Percentiles rank a stretch among this genome's conserved stretches.
Evolutionary conservation across 1,140 invertebrate species (phyloP).

Genomic region (Diachasmimorpha longicaudata): DNA sequence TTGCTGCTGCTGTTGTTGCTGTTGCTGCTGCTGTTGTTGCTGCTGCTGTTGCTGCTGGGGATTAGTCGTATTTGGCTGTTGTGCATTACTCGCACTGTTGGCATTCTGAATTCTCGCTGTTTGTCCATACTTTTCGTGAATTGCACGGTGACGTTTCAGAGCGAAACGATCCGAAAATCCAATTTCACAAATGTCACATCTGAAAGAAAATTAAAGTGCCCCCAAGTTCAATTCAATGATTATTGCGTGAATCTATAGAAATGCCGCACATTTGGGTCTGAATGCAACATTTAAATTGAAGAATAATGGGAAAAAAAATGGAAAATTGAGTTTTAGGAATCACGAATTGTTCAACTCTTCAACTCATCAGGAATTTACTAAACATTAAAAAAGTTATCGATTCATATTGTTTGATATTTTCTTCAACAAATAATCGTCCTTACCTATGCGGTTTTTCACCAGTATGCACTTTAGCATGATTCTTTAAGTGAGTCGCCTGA

Average conservation of each 20-base stretch:
- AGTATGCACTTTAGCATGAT: constrained; percentile 83
- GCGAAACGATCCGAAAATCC: constrained; percentile 84
- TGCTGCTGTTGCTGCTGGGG: constrained; percentile 53
- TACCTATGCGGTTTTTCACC: constrained; percentile 66
- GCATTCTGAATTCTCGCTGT: constrained; percentile 58
- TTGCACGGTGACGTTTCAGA: constrained; percentile 76
- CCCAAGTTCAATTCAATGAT: not conserved
- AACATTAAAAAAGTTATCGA: not conserved
- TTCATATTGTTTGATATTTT: too few relatives aligned
- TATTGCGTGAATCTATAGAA: too few relatives aligned
- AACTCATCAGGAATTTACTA: not conserved
- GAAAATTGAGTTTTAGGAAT: too few relatives aligned
- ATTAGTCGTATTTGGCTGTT: constrained; percentile 50
- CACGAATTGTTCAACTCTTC: too few relatives aligned
- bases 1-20: constrained; percentile 40
- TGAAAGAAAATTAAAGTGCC: constrained; percentile 53
- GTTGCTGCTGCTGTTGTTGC: constrained; percentile 23
- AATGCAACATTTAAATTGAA: too few relatives aligned
- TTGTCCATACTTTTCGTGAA: constrained; percentile 79
- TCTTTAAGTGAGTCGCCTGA: constrained; percentile 86
- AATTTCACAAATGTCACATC: constrained; percentile 87
- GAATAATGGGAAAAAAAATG: too few relatives aligned
- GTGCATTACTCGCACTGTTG: constrained; percentile 53
- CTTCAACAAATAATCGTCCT: too few relatives aligned
- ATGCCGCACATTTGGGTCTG: too few relatives aligned